Conservation (phyloP, 2,113 vertebrate genomes). For the Pungitius pungitius region DNA sequence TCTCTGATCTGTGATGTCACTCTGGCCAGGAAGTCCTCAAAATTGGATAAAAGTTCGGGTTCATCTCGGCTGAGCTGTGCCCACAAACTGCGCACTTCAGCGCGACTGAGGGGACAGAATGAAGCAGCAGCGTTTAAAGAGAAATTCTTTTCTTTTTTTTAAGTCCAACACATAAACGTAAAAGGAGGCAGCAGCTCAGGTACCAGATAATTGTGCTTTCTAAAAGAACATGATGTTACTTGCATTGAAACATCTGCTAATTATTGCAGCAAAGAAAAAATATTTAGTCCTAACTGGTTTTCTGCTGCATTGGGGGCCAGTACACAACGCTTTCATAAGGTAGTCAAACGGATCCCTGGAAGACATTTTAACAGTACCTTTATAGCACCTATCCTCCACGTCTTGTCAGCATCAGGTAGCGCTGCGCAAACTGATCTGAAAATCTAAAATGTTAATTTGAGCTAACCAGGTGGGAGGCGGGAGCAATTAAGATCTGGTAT, state of each 20-base stretch:
- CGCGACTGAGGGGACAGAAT: constrained; percentile 76
- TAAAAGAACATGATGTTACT: constrained; percentile 15
- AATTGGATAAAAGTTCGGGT: constrained; percentile 87
- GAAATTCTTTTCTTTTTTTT: neutral
- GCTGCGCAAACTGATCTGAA: constrained; percentile 39
- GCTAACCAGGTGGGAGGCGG: constrained; percentile 4
- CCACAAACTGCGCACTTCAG: constrained; percentile 87
- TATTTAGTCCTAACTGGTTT: neutral
- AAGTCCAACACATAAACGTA: neutral
- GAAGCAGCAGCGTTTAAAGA: neutral
- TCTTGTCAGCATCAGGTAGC: constrained; percentile 16
- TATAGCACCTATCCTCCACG: neutral
- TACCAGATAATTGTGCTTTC: neutral
- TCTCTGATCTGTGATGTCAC: constrained; percentile 89
- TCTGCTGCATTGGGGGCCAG: neutral
- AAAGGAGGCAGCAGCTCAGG: neutral
- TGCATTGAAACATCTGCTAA: neutral
- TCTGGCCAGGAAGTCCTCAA: constrained; percentile 89
- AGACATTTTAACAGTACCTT: neutral
- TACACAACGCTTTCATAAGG: neutral
- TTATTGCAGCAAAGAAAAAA: neutral
- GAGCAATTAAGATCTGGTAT: constrained; percentile 50
- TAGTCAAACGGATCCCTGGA: constrained; percentile 1
- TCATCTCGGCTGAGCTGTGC: constrained; percentile 86
- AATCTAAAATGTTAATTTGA: constrained; percentile 44